Percentiles rank a stretch among this genome's conserved stretches.
These are phyloP conservation scores for Acanthornis magna DNA, from an alignment of 2,797 vertebrate species.

Conservation along the genomic window DNA sequence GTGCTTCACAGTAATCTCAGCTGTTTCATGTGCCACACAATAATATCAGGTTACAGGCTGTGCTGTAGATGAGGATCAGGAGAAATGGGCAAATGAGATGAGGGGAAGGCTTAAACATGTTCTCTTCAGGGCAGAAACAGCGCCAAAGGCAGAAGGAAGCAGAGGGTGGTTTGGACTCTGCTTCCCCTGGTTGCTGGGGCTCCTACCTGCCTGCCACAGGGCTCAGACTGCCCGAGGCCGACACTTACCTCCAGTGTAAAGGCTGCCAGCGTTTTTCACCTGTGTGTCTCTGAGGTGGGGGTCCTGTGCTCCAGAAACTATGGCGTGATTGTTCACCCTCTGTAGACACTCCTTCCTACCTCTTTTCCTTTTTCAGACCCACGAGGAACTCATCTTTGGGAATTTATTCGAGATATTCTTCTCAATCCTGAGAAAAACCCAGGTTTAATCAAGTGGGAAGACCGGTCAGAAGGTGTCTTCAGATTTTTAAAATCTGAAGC, in stretches of 20 bases:
- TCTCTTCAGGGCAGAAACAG: not conserved
- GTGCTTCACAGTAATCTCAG: not conserved
- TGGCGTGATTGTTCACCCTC: not conserved
- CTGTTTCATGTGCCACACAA: not conserved
- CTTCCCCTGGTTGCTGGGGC: not conserved
- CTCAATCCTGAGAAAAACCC: conserved; percentile 94
- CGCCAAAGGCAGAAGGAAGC: conserved; percentile 15
- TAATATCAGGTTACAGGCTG: not conserved
- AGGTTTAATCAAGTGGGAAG: conserved; percentile 97
- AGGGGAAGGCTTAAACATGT: not conserved
- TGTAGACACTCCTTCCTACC: not conserved
- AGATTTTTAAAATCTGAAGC: conserved; percentile 97
- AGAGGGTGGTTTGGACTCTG: not conserved
- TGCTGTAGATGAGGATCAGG: not conserved
- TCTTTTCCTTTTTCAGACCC: conserved; percentile 77
- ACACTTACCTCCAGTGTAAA: not conserved
- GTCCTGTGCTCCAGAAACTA: not conserved
- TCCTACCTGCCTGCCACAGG: not conserved
- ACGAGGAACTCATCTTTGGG: conserved; percentile 95
- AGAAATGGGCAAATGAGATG: not conserved
- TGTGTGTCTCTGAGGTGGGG: not conserved
- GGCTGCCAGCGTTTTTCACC: not conserved
- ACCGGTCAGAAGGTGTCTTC: conserved; percentile 92
- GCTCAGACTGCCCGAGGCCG: not conserved
- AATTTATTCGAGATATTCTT: conserved; percentile 97